A percentile compares a stretch with the other conserved stretches of the same genome.
Evolutionary conservation across 2,113 vertebrate genomes (phyloP).

Genomic region (Atlantisia rogersi): DNA sequence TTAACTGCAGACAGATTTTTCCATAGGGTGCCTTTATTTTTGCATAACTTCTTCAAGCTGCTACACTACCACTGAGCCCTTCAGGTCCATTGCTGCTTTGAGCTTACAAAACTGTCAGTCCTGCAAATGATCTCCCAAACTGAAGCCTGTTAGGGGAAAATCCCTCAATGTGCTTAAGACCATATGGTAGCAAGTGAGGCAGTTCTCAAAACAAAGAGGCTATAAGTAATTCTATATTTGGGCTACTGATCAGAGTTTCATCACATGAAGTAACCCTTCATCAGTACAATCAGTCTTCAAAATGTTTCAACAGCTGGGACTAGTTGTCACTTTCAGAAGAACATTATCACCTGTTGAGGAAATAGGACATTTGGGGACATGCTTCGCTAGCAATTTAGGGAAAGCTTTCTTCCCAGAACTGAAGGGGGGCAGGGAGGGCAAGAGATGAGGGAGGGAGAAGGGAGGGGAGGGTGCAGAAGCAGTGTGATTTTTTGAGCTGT

Average conservation of each 20-base stretch:
- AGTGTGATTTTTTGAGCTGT: not conserved
- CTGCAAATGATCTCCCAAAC: not conserved
- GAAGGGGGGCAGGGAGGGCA: not conserved
- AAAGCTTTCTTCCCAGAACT: not conserved
- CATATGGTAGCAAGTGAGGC: not conserved
- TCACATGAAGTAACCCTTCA: not conserved
- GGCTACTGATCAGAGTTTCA: not conserved
- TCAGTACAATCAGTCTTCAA: not conserved
- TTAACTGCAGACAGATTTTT: not conserved
- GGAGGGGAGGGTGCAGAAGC: too few species aligned
- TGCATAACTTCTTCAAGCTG: not conserved
- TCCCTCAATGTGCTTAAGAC: not conserved
- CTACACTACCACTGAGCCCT: not conserved
- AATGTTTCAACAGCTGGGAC: not conserved
- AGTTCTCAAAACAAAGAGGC: slow-evolving; percentile 7
- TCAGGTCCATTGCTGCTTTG: not conserved
- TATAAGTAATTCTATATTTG: not conserved
- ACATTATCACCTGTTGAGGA: slow-evolving; percentile 10
- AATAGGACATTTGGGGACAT: not conserved
- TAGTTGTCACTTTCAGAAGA: not conserved
- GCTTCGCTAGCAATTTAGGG: not conserved
- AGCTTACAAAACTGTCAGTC: not conserved
- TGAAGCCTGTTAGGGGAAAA: not conserved
- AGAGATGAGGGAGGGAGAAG: fast-evolving
- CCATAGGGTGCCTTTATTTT: not conserved